A percentile compares a stretch with the other conserved stretches of the same genome.
These are phyloP conservation scores for Dissostichus mawsoni DNA, from an alignment of 2,113 vertebrate species.

Conservation along the genomic window DNA sequence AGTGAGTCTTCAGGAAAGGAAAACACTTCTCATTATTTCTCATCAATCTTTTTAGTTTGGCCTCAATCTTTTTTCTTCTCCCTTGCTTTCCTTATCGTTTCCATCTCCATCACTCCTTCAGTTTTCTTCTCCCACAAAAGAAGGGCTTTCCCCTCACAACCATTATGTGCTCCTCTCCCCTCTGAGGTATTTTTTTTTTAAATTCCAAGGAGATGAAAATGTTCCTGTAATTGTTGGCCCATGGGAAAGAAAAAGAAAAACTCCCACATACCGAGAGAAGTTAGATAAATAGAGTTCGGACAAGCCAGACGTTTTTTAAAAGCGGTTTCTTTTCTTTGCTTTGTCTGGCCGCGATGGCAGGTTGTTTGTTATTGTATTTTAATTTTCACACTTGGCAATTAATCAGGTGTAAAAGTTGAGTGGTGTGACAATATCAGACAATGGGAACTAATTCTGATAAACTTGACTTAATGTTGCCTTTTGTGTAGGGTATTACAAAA, in stretches of 20 bases:
- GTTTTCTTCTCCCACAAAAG: conserved; percentile 11
- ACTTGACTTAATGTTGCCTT: background rate
- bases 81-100: conserved; percentile 20
- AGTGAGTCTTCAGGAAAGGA: conserved; percentile 45
- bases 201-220: conserved; percentile 76
- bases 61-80: background rate
- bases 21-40: conserved; percentile 35
- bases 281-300: conserved; percentile 72
- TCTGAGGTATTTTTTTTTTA: background rate
- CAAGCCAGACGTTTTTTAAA: conserved; percentile 55
- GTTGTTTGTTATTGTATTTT: conserved; percentile 39
- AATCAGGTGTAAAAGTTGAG: conserved; percentile 52
- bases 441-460: background rate
- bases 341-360: conserved; percentile 5
- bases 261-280: conserved; percentile 69
- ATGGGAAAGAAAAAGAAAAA: conserved; percentile 66
- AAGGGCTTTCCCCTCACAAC: background rate
- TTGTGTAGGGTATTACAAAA: background rate
- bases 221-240: conserved; percentile 74
- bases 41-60: conserved; percentile 32
- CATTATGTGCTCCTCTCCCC: conserved; percentile 4
- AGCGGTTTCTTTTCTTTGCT: conserved; percentile 20
- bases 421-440: conserved; percentile 14
- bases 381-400: conserved; percentile 49
- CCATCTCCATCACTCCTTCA: conserved; percentile 62